Base-by-base conservation (phyloP, 2,888 invertebrate genomes). In the Cataglyphis altisquamis region DNA sequence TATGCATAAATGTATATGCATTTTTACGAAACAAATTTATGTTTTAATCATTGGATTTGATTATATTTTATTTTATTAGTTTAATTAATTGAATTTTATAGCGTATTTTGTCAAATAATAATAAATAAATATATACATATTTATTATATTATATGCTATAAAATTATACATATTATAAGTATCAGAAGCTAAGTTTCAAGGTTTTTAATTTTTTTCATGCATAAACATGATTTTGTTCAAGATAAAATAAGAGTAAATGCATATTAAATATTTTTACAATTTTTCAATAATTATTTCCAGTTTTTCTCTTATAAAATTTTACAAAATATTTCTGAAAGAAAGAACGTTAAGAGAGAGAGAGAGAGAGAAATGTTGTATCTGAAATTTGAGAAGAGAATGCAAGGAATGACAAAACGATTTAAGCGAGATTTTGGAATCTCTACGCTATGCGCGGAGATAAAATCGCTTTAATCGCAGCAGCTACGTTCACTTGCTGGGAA, bases 31-130 rank as follows among this genome's bases (percentile, higher is more conserved):
- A 52, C 2, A n/a, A 52, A 52, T 8, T 52, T 2, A 52, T 39
- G 39, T 39, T 39, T 72, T 72, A 57, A 57, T 39, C n/a, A 1
- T 39, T 29, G n/a, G 15, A 62, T 15, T 74, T 15, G 32, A 63
- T 45, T 32, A 41, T 15, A 45, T 39, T 60, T n/a, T 9, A 62
- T 64, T 48, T 8, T 8, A 9, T n/a, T 12, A 15, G 0, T 60
- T 73, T 15, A 25, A 60, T 73, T 41, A 15, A 41, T 29, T 29
- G 3, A 15, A 60, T 41, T 73, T 72, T 60, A n/a, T 60, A 60
- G 25, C 10, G 12, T 12, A 18, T 18, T 41, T 41, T 41, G 29
- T 60, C 8, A 41, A 12, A 4, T 4, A 41, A 39, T 29, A 73
- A 73, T 4, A 62, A 60, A 41, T 0, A 8, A 39, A 55, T 29